Base-by-base conservation (phyloP, 2,797 vertebrate species). In the Mus minutoides region DNA sequence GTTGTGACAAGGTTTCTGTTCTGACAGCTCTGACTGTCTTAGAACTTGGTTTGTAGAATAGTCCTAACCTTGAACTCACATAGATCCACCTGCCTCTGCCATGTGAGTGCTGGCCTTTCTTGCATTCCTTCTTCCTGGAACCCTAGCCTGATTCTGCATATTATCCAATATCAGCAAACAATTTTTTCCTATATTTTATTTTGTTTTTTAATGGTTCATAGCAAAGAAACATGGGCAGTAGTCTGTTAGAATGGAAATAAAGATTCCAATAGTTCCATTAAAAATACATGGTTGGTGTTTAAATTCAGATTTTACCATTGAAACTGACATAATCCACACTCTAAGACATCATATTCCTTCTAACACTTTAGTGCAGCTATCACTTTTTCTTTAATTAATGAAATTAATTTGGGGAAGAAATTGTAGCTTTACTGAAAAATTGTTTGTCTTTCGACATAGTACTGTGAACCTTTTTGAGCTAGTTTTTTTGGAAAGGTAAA, bases 261-360 rank as follows among this genome's bases (percentile, higher is more conserved):
- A 90, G 49, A 87, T 96, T 92, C 7, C 2, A 79, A 9, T 37
- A 58, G 10, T 82, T 16, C 62, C 4, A 67, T 90, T 29, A n/a
- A 73, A 96, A 94, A 64, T 60, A 95, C 40, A 62, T 93, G 26
- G 0, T 80, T 56, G 14, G 16, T 22, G 19, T 82, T 90, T 88
- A 88, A 84, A 88, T 88, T 79, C 46, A 95, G 82, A 64, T 83
- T 71, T 90, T 26, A 62, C 13, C 22, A 49, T 78, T 90, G 31
- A 85, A 78, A 46, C 22, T 22, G n/a, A 92, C 75, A 40, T 88
- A 69, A 80, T 56, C 60, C 1, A 85, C 21, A 76, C 54, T 34
- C n/a, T 92, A 49, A 34, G 1, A 43, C 58, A 83, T 67, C 22
- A 71, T 31, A 31, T 1, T 16, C 6, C 88, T 78, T 82, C 11